Evolutionary conservation across 2,797 vertebrate genomes (phyloP).

Genomic region (Dendrocincla tyrannina): DNA sequence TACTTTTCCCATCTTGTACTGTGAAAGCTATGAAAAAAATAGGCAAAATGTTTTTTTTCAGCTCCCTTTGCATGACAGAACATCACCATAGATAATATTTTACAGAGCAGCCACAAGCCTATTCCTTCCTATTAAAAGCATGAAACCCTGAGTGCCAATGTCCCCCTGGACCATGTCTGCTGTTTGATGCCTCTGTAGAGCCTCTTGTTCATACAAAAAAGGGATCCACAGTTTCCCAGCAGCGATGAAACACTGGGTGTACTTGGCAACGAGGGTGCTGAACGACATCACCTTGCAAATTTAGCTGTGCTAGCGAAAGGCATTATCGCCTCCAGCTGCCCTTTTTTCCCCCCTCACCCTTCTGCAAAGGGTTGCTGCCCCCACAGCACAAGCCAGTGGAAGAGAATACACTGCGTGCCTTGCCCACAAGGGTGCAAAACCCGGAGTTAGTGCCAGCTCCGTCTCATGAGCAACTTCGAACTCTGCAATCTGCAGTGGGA

Average conservation of each 20-base stretch:
- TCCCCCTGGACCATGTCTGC: background rate
- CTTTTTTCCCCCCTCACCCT: background rate
- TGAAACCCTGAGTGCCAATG: background rate
- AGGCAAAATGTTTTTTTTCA: background rate
- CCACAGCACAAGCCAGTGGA: background rate
- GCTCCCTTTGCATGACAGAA: background rate
- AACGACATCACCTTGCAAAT: background rate
- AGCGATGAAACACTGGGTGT: background rate
- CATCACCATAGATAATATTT: background rate
- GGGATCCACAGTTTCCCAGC: background rate
- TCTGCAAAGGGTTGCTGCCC: background rate
- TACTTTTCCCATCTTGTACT: background rate
- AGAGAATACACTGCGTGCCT: background rate
- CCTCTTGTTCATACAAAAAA: fast-evolving
- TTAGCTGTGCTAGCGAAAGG: background rate
- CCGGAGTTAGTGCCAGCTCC: background rate
- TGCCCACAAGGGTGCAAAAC: background rate
- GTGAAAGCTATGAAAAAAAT: background rate
- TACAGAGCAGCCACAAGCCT: background rate
- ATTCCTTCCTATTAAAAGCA: background rate
- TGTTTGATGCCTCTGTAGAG: background rate
- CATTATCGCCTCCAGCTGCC: background rate
- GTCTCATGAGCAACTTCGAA: background rate
- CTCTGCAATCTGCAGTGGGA: background rate
- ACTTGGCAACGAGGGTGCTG: background rate